A percentile compares a stretch with the other conserved stretches of the same genome.
Conservation (phyloP, 2,888 invertebrate species). For the Caenorhabditis sulstoni region DNA sequence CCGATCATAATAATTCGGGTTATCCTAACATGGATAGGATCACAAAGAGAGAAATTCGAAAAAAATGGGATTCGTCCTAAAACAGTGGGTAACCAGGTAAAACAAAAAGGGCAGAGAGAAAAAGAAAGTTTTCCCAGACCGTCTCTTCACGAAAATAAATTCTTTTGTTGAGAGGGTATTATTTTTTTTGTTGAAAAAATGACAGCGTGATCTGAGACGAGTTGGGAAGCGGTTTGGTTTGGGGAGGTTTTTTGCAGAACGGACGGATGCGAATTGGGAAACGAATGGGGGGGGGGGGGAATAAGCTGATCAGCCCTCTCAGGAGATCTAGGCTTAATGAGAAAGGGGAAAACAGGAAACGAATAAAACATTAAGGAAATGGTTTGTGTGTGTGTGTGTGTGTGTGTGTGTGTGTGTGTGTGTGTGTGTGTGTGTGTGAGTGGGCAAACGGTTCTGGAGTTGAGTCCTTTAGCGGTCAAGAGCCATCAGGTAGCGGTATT, state of each 20-base stretch:
- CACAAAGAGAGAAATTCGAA: constrained; percentile 41
- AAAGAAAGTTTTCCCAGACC: constrained; percentile 32
- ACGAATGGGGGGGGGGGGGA: too few species aligned
- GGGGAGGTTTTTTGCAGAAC: constrained; percentile 20
- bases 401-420: constrained; percentile 8
- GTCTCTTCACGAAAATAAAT: constrained; percentile 7
- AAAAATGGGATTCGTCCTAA: constrained; percentile 50
- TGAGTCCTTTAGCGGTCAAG: constrained; percentile 70
- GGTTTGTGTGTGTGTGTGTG: constrained; percentile 28
- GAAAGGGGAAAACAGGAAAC: constrained; percentile 9
- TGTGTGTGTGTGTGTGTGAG: too few species aligned
- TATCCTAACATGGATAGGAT: constrained; percentile 54
- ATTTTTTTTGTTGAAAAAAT: constrained; percentile 1
- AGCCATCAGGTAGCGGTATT: constrained; percentile 78
- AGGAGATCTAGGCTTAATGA: constrained; percentile 54
- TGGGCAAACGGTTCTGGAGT: constrained; percentile 9
- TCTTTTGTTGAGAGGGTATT: constrained; percentile 5
- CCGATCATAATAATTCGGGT: constrained; percentile 42
- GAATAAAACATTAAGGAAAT: constrained; percentile 13
- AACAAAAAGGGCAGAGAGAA: constrained; percentile 12
- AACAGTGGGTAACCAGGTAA: constrained; percentile 45
- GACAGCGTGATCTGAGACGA: constrained; percentile 28
- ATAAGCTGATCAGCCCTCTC: constrained; percentile 33
- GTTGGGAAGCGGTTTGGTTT: constrained; percentile 27
- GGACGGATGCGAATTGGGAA: constrained; percentile 9